phyloP scores from a whole-genome alignment of 2,797 vertebrate species.

The Hemibagrus guttatus region DNA sequence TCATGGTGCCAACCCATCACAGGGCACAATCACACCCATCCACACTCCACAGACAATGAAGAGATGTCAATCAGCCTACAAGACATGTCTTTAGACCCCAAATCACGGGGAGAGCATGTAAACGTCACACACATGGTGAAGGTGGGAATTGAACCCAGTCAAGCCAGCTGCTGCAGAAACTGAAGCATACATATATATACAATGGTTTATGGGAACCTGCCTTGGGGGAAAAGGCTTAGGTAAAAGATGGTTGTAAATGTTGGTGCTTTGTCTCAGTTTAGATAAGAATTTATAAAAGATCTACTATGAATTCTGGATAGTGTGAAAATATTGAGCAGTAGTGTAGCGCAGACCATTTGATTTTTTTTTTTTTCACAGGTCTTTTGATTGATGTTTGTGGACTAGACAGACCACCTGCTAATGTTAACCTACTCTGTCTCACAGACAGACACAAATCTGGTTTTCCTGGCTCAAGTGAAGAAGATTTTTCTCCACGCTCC shows the following conservation, averaged over 20 bases:
- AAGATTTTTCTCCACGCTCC: not conserved
- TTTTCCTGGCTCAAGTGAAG: not conserved
- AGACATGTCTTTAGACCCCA: too few relatives aligned
- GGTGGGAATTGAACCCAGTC: too few relatives aligned
- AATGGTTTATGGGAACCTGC: not conserved
- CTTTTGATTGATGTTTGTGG: not conserved
- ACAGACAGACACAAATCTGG: constrained; percentile 9
- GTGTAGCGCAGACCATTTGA: not conserved
- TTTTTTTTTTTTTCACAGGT: not conserved
- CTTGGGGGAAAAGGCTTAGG: not conserved
- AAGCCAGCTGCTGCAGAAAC: not conserved
- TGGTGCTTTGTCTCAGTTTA: too few relatives aligned
- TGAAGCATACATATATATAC: not conserved
- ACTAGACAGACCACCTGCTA: constrained; percentile 10
- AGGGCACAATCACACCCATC: too few relatives aligned
- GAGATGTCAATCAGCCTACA: too few relatives aligned
- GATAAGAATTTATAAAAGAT: too few relatives aligned
- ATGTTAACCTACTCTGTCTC: not conserved
- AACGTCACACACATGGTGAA: too few relatives aligned
- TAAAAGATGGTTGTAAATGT: too few relatives aligned
- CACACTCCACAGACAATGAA: too few relatives aligned
- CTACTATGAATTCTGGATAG: not conserved
- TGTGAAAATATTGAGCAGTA: not conserved
- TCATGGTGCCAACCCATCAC: too few relatives aligned
- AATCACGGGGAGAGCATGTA: too few relatives aligned